Percentiles rank a stretch among this genome's conserved stretches.
Conservation (phyloP, 2,888 invertebrate species). For the Drosophila greeni region DNA sequence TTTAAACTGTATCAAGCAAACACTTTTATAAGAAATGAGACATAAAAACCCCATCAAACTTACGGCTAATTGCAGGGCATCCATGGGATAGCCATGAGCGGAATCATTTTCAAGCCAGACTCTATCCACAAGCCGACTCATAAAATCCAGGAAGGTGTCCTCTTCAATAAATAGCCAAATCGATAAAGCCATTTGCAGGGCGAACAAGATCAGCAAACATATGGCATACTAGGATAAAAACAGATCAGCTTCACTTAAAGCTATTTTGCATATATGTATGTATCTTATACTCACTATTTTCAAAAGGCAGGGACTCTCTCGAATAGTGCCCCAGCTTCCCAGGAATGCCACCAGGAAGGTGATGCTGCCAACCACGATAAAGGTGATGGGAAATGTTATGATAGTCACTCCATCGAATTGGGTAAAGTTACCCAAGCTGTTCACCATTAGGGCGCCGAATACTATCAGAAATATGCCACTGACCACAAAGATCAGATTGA, state of each 20-base stretch:
- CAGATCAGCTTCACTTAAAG: background rate
- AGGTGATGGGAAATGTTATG: conserved; percentile 82
- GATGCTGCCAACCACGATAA: conserved; percentile 84
- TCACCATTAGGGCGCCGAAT: conserved; percentile 83
- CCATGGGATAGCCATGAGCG: conserved; percentile 67
- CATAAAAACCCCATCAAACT: conserved; percentile 31
- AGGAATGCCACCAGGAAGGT: conserved; percentile 91
- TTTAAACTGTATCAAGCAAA: conserved; percentile 54
- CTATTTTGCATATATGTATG: background rate
- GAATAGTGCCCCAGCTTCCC: conserved; percentile 92
- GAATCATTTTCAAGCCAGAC: conserved; percentile 71
- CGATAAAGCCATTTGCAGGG: conserved; percentile 85
- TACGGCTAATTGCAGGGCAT: conserved; percentile 70
- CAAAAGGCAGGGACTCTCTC: conserved; percentile 91
- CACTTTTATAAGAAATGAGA: background rate
- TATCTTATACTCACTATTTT: conserved; percentile 83
- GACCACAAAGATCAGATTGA: conserved; percentile 77
- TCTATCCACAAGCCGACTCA: conserved; percentile 80
- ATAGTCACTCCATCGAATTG: conserved; percentile 79
- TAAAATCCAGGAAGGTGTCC: conserved; percentile 80
- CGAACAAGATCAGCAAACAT: conserved; percentile 84
- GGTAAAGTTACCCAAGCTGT: conserved; percentile 81
- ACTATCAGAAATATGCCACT: conserved; percentile 85
- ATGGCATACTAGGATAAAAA: conserved; percentile 82
- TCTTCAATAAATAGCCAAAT: conserved; percentile 84